A percentile compares a stretch with the other conserved stretches of the same genome.
phyloP scores from a whole-genome alignment of 1,140 invertebrate genomes.

The Phymorhynchus buccinoides region DNA sequence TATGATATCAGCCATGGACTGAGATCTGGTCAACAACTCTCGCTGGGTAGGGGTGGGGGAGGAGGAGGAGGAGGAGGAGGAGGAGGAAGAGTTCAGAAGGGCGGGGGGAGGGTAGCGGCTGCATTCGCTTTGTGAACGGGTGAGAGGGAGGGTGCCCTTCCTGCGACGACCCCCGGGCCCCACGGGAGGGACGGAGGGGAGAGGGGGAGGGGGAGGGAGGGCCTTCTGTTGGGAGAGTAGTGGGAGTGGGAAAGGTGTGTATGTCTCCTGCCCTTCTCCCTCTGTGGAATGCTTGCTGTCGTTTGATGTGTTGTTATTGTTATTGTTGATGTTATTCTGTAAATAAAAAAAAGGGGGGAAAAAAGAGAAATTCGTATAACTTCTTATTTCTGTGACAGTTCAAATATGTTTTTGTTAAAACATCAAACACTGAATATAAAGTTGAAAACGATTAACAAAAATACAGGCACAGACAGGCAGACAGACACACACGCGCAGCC shows the following conservation, averaged over 20 bases:
- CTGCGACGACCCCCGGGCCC: conserved; percentile 4
- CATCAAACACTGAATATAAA: too few species aligned
- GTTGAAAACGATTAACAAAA: too few species aligned
- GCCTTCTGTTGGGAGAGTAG: background rate
- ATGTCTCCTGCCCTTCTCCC: too few species aligned
- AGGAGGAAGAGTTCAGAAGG: background rate
- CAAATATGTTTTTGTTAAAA: too few species aligned
- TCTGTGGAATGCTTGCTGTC: background rate
- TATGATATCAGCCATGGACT: conserved; percentile 6
- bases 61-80: background rate
- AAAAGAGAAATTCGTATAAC: background rate
- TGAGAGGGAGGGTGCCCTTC: background rate
- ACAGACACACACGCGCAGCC: too few species aligned
- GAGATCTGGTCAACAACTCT: conserved; percentile 1
- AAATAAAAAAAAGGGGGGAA: too few species aligned
- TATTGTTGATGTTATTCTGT: background rate
- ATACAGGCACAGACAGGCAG: too few species aligned
- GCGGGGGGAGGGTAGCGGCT: background rate
- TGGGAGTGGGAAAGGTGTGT: background rate
- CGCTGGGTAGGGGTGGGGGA: background rate
- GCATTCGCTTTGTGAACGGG: background rate
- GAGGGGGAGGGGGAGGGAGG: conserved; percentile 29
- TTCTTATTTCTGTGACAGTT: background rate
- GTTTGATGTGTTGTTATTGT: too few species aligned
- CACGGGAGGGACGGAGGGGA: conserved; percentile 24